A percentile compares a stretch with the other conserved stretches of the same genome.
Conservation (phyloP, 2,797 vertebrate genomes). For the Rhodeus uyekii region DNA sequence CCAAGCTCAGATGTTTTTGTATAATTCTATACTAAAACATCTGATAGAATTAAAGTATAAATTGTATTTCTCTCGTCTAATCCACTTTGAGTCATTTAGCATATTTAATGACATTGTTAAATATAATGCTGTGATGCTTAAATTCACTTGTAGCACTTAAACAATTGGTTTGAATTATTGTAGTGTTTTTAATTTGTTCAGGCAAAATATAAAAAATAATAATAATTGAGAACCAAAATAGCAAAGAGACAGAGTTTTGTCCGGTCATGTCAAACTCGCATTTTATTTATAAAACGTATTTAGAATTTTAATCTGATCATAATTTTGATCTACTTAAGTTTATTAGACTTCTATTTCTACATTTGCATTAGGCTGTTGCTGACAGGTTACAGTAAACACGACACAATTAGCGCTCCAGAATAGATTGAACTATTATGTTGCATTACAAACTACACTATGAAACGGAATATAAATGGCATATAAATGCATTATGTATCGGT, state of each 20-base stretch:
- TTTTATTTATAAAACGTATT: not conserved
- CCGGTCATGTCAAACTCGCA: not conserved
- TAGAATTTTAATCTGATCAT: not conserved
- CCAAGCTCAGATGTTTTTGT: slow-evolving; percentile 12
- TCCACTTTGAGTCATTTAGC: not conserved
- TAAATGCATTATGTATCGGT: not conserved
- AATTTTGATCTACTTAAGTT: not conserved
- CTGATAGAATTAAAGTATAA: too few relatives aligned
- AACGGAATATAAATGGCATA: not conserved
- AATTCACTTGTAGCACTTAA: too few relatives aligned
- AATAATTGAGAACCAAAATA: not conserved
- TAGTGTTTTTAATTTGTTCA: not conserved
- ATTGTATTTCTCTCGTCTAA: not conserved
- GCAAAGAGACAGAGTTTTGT: not conserved
- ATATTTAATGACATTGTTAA: not conserved
- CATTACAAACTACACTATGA: not conserved
- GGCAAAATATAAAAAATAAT: not conserved
- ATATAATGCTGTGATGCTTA: not conserved
- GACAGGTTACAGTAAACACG: slow-evolving; percentile 12
- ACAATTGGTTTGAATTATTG: not conserved
- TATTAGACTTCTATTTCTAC: not conserved
- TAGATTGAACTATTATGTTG: not conserved
- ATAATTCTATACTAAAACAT: not conserved
- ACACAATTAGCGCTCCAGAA: not conserved
- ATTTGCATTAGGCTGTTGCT: not conserved